phyloP scores from a whole-genome alignment of 2,888 invertebrate genomes.

The Ochropleura plecta region DNA sequence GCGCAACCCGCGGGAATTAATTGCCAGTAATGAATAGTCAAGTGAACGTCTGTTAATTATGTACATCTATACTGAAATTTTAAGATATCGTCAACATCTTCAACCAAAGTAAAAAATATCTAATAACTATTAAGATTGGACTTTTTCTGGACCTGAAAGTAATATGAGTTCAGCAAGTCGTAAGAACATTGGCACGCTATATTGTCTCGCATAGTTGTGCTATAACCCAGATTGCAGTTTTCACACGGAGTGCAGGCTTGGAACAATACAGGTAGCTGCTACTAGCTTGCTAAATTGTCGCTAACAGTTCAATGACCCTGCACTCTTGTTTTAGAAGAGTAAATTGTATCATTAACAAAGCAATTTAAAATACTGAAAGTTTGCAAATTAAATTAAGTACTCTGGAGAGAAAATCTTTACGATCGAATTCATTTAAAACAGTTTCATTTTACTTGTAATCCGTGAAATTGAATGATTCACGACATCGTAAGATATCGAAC shows the following conservation, averaged over 20 bases:
- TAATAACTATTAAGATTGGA: background rate
- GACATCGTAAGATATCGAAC: conserved; percentile 47
- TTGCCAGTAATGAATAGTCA: conserved; percentile 91
- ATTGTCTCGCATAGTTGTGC: conserved; percentile 67
- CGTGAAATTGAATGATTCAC: conserved; percentile 56
- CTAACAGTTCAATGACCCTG: conserved; percentile 79
- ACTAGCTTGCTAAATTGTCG: conserved; percentile 74
- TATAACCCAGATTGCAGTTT: conserved; percentile 80
- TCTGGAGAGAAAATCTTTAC: conserved; percentile 53
- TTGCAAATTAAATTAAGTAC: conserved; percentile 56
- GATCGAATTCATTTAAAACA: conserved; percentile 56
- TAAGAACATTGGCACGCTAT: conserved; percentile 63
- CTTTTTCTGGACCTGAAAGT: conserved; percentile 7
- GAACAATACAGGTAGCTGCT: conserved; percentile 80
- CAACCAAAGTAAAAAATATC: conserved; percentile 13
- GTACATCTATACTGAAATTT: conserved; percentile 75
- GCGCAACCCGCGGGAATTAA: conserved; percentile 90
- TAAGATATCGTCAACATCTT: conserved; percentile 58
- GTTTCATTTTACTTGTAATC: conserved; percentile 51
- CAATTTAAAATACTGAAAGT: conserved; percentile 60
- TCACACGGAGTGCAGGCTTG: conserved; percentile 86
- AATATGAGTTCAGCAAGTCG: conserved; percentile 56
- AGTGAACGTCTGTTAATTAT: conserved; percentile 90
- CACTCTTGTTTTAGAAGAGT: conserved; percentile 63
- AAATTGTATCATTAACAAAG: conserved; percentile 64